Evolutionary conservation across 2,888 invertebrate species (phyloP), one percentile per base, ranked within the genome.

Genomic region (Schizotus pectinicornis): DNA sequence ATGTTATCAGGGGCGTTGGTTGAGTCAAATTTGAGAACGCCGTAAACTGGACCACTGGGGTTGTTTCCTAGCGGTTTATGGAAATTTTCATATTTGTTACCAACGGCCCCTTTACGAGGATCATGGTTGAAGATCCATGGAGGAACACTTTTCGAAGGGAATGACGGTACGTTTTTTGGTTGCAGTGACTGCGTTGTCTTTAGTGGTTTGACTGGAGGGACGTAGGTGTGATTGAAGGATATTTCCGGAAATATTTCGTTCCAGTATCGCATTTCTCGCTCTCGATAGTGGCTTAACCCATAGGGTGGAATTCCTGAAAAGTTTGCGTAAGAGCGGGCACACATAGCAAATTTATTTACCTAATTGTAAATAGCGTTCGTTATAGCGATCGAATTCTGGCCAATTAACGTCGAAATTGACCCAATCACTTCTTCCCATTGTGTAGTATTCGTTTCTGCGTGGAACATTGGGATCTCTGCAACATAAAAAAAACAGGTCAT

Each of bases 251-350:
- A 83, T 36, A 87, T 85, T 51, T 92, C 88, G 65, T 91, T 88
- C 96, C 96, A 96, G 73, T 91, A 93, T 41, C 86, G 86, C 72
- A 93, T 88, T 72, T 90, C 89, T 62, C 88, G 86, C 5, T 87
- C 83, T 36, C 94, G 85, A 79, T 95, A 96, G 66, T 89, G 87
- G 59, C 86, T 85, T 55, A 88, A 87, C 36, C 89, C 83, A 36
- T 83, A 84, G 0, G 93, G 91, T 2, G 93, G 91, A 63, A 90
- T 87, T 56, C 89, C 95, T 91, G 81, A 11, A 79, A 80, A 59
- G 6, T 35, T 11, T 3, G 6, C 2, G 3, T 9, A 6, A 35
- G 3, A 35, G n/a, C 35, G 35, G 33, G 6, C 6, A 6, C 33
- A 7, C 7, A 33, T 33, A 9, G 35, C 2, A 6, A 11, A 35